Evolutionary conservation across 2,888 invertebrate genomes (phyloP), one percentile per base, ranked within the genome.

Genomic region (Apomyelois bistriatella): DNA sequence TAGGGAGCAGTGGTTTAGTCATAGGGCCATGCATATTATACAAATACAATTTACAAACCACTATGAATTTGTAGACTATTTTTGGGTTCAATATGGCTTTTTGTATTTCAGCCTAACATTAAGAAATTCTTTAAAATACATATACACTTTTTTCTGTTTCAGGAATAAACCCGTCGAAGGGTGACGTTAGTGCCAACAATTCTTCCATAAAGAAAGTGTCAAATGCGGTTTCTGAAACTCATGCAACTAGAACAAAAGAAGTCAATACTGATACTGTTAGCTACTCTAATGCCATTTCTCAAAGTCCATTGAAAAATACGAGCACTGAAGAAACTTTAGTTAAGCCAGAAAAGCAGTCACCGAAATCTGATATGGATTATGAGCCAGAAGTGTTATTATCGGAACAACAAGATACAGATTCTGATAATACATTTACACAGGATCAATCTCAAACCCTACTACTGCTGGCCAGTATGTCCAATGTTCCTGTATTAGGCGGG

Each of bases 141-240:
- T 37, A 9, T 36, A 42, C 46, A 8, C 35, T 13, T 9, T 32
- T 30, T 12, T 46, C 10, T 32, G 16, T 52, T 52, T 38, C 36
- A 90, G 91, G 91, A 56, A 87, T 88, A 38, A 90, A 91, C 58
- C 90, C 91, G 49, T 82, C 86, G 30, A 90, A 90, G 76, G 79
- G 65, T 70, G 90, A 91, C 66, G 62, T 58, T 38, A 74, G 72
- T 68, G 68, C 79, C 65, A 85, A 78, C 53, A 83, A 74, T 60
- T 62, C 76, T 57, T 65, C 74, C 41, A 58, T 69, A 48, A 90
- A 88, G 68, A 88, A 86, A 76, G 70, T 71, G 60, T 64, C 76
- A 64, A 82, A 79, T 65, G 61, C 75, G 59, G 56, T 67, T 46
- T 10, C 32, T 12, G 88, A 89, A 58, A 61, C 73, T 48, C 78